These are phyloP conservation scores for Aplysina aerophoba DNA, from an alignment of 37 sponge, comb jelly and placozoan genomes.

Conservation along the genomic window DNA sequence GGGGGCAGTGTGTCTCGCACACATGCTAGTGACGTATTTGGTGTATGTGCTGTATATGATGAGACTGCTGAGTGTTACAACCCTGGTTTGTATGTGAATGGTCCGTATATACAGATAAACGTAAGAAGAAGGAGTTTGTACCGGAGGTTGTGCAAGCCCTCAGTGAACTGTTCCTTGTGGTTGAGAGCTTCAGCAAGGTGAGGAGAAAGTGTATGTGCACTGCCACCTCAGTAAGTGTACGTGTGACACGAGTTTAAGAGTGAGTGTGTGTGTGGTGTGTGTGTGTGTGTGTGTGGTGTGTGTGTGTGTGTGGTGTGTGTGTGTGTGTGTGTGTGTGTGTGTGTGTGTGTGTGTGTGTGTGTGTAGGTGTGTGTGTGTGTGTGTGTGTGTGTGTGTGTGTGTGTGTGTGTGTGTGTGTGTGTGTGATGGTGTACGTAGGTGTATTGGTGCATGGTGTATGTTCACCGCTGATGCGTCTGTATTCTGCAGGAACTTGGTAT, in stretches of 20 bases:
- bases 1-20: not conserved
- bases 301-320: not conserved
- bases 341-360: constrained; percentile 24
- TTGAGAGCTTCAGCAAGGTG: constrained; percentile 78
- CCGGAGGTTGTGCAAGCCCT: constrained; percentile 70
- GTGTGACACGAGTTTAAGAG: not conserved
- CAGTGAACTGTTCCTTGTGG: constrained; percentile 77
- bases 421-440: not conserved
- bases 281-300: not conserved
- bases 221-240: not conserved
- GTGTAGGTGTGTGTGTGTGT: constrained; percentile 31
- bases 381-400: constrained; percentile 31
- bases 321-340: constrained; percentile 13
- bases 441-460: not conserved
- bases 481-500: constrained; percentile 9
- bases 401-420: not conserved
- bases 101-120: constrained; percentile 47
- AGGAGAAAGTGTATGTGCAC: too few species aligned
- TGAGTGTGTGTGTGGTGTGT: not conserved
- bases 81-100: not conserved
- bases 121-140: constrained; percentile 40
- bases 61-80: not conserved
- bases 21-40: constrained; percentile 1
- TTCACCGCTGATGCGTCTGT: not conserved
- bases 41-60: not conserved